Evolutionary conservation across 2,797 vertebrate species (phyloP).

Genomic region (Diglossa cyanea): DNA sequence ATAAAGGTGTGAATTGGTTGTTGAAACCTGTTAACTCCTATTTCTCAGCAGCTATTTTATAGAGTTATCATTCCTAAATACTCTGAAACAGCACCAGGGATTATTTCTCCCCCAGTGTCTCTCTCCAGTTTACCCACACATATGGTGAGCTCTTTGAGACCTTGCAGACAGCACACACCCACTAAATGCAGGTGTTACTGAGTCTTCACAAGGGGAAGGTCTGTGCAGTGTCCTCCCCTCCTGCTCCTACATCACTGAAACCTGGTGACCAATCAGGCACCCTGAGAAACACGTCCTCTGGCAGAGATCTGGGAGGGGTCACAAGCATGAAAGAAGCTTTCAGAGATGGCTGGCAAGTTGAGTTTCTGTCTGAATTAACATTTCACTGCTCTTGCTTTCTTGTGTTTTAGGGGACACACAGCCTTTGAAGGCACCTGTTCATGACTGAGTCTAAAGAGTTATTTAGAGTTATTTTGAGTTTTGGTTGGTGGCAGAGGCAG

Average conservation of each 20-base stretch:
- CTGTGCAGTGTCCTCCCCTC: background rate
- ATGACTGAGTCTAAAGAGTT: background rate
- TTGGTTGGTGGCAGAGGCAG: background rate
- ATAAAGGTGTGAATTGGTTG: background rate
- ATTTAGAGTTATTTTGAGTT: background rate
- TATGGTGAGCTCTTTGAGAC: background rate
- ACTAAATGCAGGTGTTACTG: rapidly evolving
- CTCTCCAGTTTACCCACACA: background rate
- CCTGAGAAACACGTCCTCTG: background rate
- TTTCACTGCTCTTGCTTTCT: background rate
- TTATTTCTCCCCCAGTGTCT: rapidly evolving
- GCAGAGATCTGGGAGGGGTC: background rate
- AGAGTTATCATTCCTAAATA: background rate
- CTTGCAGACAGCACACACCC: background rate
- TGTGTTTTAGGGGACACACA: background rate
- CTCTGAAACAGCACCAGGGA: background rate
- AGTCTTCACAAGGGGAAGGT: background rate
- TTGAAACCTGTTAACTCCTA: background rate
- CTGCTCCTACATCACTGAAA: background rate
- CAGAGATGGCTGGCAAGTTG: rapidly evolving
- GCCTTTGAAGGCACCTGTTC: background rate
- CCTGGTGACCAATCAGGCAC: background rate
- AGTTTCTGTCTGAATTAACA: background rate
- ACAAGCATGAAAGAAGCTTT: background rate
- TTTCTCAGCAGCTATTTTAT: background rate